Evolutionary conservation across 2,888 invertebrate genomes (phyloP).

Genomic region (Cephus pygmeus): DNA sequence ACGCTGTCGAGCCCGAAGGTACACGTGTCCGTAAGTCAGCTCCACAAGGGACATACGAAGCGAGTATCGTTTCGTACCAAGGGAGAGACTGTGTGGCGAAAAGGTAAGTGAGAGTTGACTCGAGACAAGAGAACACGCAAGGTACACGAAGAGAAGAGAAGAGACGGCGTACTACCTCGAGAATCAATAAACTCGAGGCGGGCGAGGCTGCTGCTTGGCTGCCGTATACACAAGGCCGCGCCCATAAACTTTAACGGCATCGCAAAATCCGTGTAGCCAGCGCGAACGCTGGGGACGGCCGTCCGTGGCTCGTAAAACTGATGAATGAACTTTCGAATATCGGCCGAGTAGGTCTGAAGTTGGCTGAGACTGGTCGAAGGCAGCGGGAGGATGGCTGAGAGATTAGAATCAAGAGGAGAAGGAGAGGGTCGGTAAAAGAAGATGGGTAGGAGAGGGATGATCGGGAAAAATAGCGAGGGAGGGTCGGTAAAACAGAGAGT

Average conservation of each 20-base stretch:
- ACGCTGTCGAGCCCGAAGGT: neutral
- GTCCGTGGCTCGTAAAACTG: slow-evolving; percentile 49
- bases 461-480: neutral
- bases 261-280: slow-evolving; percentile 52
- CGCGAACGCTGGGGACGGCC: slow-evolving; percentile 36
- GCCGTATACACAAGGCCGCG: slow-evolving; percentile 56
- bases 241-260: slow-evolving; percentile 63
- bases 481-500: neutral
- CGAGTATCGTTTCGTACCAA: neutral
- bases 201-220: slow-evolving; percentile 35
- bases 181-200: slow-evolving; percentile 60
- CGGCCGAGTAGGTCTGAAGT: slow-evolving; percentile 4
- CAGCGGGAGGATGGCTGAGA: neutral
- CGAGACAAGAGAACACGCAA: slow-evolving; percentile 26
- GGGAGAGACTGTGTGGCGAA: neutral
- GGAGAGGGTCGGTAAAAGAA: neutral
- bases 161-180: slow-evolving; percentile 58
- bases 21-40: neutral
- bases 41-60: neutral
- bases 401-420: neutral
- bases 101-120: slow-evolving; percentile 43
- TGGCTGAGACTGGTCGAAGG: neutral
- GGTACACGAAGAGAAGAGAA: slow-evolving; percentile 31
- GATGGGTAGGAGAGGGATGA: too few relatives aligned
- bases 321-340: slow-evolving; percentile 53